Base-by-base conservation (phyloP, 2,888 invertebrate species). In the Lobophora halterata region DNA sequence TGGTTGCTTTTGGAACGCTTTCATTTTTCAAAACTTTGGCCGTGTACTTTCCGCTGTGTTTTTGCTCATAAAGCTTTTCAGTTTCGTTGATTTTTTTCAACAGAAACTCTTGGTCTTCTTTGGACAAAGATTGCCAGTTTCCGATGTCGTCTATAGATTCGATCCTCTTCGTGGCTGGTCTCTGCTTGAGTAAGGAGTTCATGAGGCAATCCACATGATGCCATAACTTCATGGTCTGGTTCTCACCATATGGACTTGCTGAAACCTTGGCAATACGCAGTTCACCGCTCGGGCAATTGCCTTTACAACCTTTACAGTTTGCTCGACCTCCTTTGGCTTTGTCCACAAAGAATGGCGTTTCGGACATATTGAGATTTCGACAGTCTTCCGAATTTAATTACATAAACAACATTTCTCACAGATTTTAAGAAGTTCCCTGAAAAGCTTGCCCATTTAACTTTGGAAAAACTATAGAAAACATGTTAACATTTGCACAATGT, bases 231-330 rank as follows among this genome's bases (percentile, higher is more conserved):
- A 97, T 95, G 58, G 91, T 71, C 49, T 87, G 92, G 0, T 90
- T 91, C 9, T 90, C 91, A 6, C 83, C 91, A 64, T 95, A 96
- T 0, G 95, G 95, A 75, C 95, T 97, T 1, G 92, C 79, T 2
- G 91, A 90, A 8, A 95, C 51, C 72, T 96, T 96, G 0, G 94
- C 96, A 25, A 97, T 80, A 38, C 97, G 88, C 24, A 96, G 63
- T 41, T 90, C 88, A 10, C 92, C 94, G 62, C 91, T 90, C 1
- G 90, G 90, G 60, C 95, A 93, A 61, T 93, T 93, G 41, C 90
- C 85, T 80, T 96, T 97, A 73, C 97, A 97, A 61, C 93, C 95
- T 73, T 96, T 96, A 67, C 97, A 97, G 6, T 91, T 90, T 1
- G 97, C 93, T 29, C 93, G 89, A 0, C 94, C 94, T 5, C 91